phyloP scores from a whole-genome alignment of 2,797 vertebrate genomes.

The Pelobates cultripes region DNA sequence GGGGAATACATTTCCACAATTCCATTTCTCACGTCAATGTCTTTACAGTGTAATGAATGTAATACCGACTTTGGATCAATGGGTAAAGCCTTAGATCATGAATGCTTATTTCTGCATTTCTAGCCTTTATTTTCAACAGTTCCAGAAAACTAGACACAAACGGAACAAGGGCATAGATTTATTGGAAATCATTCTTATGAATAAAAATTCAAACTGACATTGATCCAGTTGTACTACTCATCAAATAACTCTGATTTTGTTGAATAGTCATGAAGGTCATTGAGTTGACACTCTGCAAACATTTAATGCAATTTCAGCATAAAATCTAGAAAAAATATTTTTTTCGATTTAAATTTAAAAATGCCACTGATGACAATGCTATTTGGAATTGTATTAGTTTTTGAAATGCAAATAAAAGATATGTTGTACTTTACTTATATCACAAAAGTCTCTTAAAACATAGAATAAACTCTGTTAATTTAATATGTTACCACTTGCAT shows the following conservation, averaged over 20 bases:
- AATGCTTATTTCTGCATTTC: slow-evolving; percentile 51
- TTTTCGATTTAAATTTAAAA: neutral
- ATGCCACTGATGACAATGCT: neutral
- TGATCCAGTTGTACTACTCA: slow-evolving; percentile 63
- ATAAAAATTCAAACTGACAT: slow-evolving; percentile 57
- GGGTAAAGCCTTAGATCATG: slow-evolving; percentile 50
- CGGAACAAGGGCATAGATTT: slow-evolving; percentile 58
- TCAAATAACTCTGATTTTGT: slow-evolving; percentile 58
- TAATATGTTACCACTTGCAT: no score
- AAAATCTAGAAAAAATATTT: neutral
- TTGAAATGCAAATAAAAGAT: no score
- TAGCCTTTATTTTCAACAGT: slow-evolving; percentile 55
- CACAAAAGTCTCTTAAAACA: no score
- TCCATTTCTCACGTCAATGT: neutral
- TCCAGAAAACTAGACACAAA: slow-evolving; percentile 40
- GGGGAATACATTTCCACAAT: neutral
- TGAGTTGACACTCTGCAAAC: slow-evolving; percentile 58
- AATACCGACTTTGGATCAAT: slow-evolving; percentile 32
- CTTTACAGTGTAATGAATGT: slow-evolving; percentile 24
- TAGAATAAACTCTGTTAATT: no score
- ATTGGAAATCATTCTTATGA: slow-evolving; percentile 64
- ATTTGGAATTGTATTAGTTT: neutral
- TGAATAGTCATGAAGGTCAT: slow-evolving; percentile 64
- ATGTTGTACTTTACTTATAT: no score
- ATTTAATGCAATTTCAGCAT: slow-evolving; percentile 22